Base-by-base conservation (phyloP, 2,797 vertebrate species). In the Gambelia wislizenii region DNA sequence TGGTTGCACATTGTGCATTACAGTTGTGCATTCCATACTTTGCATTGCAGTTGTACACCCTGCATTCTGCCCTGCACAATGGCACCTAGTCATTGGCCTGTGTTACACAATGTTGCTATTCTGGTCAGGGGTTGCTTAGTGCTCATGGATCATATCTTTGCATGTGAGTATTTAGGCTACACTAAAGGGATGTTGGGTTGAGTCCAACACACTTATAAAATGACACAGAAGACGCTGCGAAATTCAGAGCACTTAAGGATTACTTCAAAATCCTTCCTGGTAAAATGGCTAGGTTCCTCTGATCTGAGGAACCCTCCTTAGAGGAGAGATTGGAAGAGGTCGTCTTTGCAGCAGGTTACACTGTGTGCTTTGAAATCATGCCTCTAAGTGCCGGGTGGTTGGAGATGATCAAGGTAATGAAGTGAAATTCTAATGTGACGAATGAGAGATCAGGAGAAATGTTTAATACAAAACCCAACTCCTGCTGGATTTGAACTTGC, bases 381-480 rank as follows among this genome's bases (percentile, higher is more conserved):
- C 82, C 74, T 77, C 72, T 89, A 93, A 36, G 75, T 72, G 49
- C 89, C 85, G 6, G 74, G 85, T 90, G 79, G 59, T 39, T 78
- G 33, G 54, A 67, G 84, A 86, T 92, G 92, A 87, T 92, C 80
- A 89, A 90, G 91, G 84, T 95, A 95, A 95, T 94, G 91, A 96
- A 95, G 90, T 91, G 89, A 95, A 94, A 90, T 92, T 90, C 61
- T 92, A 42, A 92, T 93, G 90, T 92, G 94, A 85, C 79, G 92
- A 92, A 82, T 83, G 84, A 90, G 90, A 90, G 91, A 82, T 52
- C 81, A 89, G 91, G 91, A 87, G 89, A 92, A 92, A 44, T 87
- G 94, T 92, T 94, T 94, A 95, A 95, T 94, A 93, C 94, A 94
- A 94, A 92, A 84, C 69, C 89, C 75, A 92, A 91, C 87, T 94